phyloP scores from a whole-genome alignment of 2,888 invertebrate genomes.

The Cosmorhoe ocellata region DNA sequence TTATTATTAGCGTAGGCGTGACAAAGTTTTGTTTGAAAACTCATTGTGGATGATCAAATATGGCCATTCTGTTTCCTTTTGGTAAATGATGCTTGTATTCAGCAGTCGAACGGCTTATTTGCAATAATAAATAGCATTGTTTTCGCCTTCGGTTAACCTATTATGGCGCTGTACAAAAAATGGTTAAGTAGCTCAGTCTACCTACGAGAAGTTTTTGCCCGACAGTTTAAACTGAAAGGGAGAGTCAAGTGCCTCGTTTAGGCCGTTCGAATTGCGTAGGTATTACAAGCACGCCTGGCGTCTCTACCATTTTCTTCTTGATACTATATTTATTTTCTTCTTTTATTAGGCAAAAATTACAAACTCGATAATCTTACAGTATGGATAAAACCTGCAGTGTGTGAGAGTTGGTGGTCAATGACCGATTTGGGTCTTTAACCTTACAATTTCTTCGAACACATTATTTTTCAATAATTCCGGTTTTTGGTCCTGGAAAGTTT shows the following conservation, averaged over 20 bases:
- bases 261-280: not conserved
- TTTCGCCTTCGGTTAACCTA: slow-evolving; percentile 13
- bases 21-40: not conserved
- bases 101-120: slow-evolving; percentile 5
- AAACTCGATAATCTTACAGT: no score
- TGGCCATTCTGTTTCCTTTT: slow-evolving; percentile 4
- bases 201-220: not conserved
- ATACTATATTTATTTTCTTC: no score
- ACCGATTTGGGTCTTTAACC: slow-evolving; percentile 1
- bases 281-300: no score
- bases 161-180: slow-evolving; percentile 16
- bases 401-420: no score
- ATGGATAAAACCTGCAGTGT: no score
- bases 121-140: slow-evolving; percentile 7
- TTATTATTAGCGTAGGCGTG: not conserved
- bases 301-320: no score
- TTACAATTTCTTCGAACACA: not conserved
- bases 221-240: not conserved
- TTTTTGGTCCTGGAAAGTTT: not conserved
- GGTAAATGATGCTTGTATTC: not conserved
- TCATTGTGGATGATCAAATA: slow-evolving; percentile 1
- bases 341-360: no score
- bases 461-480: not conserved
- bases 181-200: slow-evolving; percentile 3
- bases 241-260: not conserved